Base-by-base conservation (phyloP, 1,140 invertebrate species). In the Papilio polytes region DNA sequence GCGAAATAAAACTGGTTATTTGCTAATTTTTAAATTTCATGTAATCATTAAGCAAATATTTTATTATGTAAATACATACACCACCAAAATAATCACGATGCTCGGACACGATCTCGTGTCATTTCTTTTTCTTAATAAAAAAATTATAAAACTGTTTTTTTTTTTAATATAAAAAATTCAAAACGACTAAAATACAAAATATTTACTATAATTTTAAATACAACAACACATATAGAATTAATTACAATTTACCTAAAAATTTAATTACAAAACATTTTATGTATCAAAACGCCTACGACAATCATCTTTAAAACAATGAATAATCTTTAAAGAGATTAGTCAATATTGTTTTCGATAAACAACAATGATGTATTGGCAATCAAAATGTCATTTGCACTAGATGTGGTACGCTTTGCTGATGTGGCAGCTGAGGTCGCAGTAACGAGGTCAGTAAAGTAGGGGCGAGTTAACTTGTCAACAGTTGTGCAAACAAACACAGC, bases 371-470 rank as follows among this genome's bases (percentile, higher is more conserved):
- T 76, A 51, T 51, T 48, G 20, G 44, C 44, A 74, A 74, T 46
- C 73, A 74, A 46, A 46, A 46, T 74, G 74, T 76, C 74, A 51
- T 76, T 51, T 76, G 20, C 74, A 76, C 74, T 76, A 46, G 73
- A 74, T 74, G 41, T 44, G 73, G 44, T 48, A 76, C 46, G 20
- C 18, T 46, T n/a, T 44, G 7, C n/a, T 44, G 46, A 46, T 51
- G 41, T 48, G 46, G 46, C 74, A 76, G 46, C 44, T 51, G 44
- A 76, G 74, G 74, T 51, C 74, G 44, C 10, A 31, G 10, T 51
- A 76, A 48, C 74, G 46, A 76, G 74, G 74, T 76, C 74, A 76
- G 74, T 76, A 15, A 46, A 51, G 74, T 51, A 46, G 74, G 46
- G 22, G 46, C 74, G 6, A 51, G n/a, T 48, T 48, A 51, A 74